Conservation (phyloP, 2,797 vertebrate species). For the Cossypha heuglini region DNA sequence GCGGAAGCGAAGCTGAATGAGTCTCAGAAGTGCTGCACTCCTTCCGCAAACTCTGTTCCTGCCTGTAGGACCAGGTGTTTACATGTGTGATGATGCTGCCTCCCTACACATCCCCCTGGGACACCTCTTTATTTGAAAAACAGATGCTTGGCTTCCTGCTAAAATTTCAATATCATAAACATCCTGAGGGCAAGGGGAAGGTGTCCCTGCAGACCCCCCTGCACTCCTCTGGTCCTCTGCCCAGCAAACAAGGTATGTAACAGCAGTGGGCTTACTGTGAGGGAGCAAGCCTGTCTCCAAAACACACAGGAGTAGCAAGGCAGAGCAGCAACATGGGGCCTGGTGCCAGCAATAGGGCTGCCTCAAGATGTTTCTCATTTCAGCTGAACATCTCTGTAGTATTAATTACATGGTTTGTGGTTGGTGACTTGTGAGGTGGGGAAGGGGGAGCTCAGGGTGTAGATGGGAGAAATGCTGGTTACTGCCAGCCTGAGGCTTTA, state of each 20-base stretch:
- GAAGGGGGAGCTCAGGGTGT: neutral
- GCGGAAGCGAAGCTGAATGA: conserved; percentile 37
- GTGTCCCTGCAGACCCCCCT: neutral
- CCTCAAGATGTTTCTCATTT: neutral
- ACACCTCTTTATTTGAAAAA: conserved; percentile 23
- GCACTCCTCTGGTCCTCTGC: neutral
- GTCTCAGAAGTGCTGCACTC: neutral
- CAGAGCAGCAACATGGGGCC: neutral
- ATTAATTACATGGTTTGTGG: neutral
- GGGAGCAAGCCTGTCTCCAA: neutral
- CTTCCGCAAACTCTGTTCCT: neutral
- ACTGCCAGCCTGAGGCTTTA: neutral
- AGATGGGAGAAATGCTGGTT: neutral
- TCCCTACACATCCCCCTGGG: neutral
- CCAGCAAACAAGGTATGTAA: neutral
- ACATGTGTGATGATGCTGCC: neutral
- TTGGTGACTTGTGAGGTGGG: neutral
- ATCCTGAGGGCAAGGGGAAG: neutral
- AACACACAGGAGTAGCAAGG: neutral
- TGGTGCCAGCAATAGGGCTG: neutral
- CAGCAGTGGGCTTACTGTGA: neutral
- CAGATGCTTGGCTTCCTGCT: conserved; percentile 56
- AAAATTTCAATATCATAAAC: neutral
- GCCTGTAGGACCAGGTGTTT: conserved; percentile 29
- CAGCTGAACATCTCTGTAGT: neutral